These are phyloP conservation scores for Hydrolagus colliei DNA, from an alignment of 2,797 vertebrate genomes.

Conservation along the genomic window DNA sequence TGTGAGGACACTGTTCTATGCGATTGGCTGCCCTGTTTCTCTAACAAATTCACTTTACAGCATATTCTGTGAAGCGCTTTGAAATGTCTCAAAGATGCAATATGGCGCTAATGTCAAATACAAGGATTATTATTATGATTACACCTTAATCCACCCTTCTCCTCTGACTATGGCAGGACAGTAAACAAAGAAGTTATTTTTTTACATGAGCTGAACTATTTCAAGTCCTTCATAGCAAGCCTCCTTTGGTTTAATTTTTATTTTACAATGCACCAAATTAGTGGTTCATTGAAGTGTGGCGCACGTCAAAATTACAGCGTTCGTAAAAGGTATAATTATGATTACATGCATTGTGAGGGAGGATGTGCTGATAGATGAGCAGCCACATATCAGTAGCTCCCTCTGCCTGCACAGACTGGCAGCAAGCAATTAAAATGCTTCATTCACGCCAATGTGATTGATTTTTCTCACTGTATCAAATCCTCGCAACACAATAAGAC, in stretches of 20 bases:
- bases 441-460: not conserved
- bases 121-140: not conserved
- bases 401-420: not conserved
- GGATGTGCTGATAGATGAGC: not conserved
- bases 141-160: not conserved
- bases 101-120: no score
- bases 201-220: not conserved
- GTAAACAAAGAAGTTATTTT: not conserved
- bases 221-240: not conserved
- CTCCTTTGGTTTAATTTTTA: not conserved
- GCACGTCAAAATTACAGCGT: not conserved
- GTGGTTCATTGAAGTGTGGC: not conserved
- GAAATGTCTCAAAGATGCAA: no score
- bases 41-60: no score
- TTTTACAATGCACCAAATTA: not conserved
- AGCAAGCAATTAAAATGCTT: not conserved
- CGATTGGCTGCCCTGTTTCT: no score
- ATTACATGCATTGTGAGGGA: not conserved
- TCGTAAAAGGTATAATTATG: not conserved
- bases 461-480: not conserved
- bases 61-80: no score
- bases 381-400: slow-evolving; percentile 7
- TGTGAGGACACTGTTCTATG: no score
- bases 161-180: no score
- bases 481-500: not conserved